These are phyloP conservation scores for Oreocharis arfaki DNA, from an alignment of 2,113 vertebrate species.

Conservation along the genomic window DNA sequence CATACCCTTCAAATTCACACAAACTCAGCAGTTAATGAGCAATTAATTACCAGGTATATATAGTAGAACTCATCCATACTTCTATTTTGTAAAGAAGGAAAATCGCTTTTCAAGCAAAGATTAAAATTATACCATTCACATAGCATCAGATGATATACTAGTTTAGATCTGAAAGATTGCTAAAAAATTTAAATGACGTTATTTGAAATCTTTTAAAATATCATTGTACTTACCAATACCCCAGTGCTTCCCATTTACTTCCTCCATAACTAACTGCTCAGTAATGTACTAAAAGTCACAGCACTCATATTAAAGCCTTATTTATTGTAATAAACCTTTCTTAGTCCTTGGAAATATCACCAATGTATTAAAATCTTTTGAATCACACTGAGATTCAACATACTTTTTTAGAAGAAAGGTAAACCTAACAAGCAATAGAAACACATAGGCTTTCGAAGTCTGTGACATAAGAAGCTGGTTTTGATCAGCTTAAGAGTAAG, in stretches of 20 bases:
- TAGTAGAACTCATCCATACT: neutral
- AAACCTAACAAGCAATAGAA: neutral
- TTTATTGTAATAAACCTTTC: neutral
- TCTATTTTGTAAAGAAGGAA: neutral
- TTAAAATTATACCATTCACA: neutral
- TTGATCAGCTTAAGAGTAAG: neutral
- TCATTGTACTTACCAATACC: neutral
- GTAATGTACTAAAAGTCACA: neutral
- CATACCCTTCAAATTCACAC: neutral
- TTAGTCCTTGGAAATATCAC: neutral
- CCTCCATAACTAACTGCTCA: neutral
- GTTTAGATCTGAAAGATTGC: neutral
- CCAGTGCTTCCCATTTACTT: neutral
- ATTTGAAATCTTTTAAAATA: neutral
- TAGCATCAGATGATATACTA: neutral
- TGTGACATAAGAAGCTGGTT: neutral
- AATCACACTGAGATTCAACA: neutral
- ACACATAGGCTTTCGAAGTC: neutral
- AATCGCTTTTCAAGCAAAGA: neutral
- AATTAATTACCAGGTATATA: neutral
- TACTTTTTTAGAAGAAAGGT: neutral
- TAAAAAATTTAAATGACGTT: neutral
- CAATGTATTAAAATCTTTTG: neutral
- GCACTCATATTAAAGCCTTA: neutral
- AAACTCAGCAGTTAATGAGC: neutral